phyloP scores from a whole-genome alignment of 1,140 invertebrate species.

The Galendromus occidentalis region DNA sequence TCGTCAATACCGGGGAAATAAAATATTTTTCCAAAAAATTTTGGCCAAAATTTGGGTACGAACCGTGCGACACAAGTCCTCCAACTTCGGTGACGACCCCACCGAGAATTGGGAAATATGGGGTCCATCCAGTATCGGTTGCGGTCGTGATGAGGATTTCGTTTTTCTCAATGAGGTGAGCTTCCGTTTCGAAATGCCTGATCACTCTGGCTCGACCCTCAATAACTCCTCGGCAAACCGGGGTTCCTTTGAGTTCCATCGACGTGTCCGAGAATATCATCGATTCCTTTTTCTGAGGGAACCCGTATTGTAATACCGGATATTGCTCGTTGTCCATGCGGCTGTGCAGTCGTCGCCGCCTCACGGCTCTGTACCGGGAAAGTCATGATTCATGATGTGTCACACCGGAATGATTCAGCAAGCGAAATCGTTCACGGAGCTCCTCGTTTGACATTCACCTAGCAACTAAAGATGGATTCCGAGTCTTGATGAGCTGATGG shows the following conservation, averaged over 20 bases:
- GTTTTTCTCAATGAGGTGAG: constrained; percentile 20
- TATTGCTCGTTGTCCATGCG: neutral
- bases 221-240: constrained; percentile 44
- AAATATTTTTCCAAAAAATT: too few relatives aligned
- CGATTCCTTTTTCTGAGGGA: neutral
- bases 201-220: constrained; percentile 48
- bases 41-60: neutral
- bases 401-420: too few relatives aligned
- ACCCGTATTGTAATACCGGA: neutral
- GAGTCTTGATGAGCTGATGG: constrained; percentile 33
- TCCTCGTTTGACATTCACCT: constrained; percentile 43
- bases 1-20: too few relatives aligned
- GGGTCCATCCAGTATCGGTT: neutral
- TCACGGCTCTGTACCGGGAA: neutral
- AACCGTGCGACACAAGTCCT: neutral
- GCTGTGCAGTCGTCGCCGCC: neutral
- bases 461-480: constrained; percentile 36
- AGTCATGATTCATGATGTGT: too few relatives aligned
- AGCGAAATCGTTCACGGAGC: too few relatives aligned
- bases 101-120: neutral
- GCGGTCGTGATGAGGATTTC: neutral
- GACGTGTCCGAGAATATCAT: neutral
- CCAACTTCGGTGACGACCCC: neutral
- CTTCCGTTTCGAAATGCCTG: constrained; percentile 20
- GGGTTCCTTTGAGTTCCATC: constrained; percentile 36